Evolutionary conservation across 2,888 invertebrate genomes (phyloP), one percentile per base, ranked within the genome.

Genomic region (Bedellia somnulentella): DNA sequence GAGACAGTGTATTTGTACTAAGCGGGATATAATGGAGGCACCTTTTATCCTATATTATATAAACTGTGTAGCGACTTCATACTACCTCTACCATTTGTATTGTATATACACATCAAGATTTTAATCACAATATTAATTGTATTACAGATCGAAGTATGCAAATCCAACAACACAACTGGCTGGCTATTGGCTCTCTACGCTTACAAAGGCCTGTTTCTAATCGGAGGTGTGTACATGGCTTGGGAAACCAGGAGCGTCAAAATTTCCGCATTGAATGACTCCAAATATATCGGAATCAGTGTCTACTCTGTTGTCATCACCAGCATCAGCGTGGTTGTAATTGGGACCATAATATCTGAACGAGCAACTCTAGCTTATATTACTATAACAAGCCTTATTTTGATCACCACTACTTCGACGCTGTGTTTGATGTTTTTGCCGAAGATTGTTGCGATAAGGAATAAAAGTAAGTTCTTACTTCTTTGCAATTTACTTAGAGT

Each of bases 241-340:
- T 94, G 94, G 94, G 93, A 93, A 70, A 95, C 94, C 6, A 82
- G 91, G 30, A 86, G 89, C 57, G 92, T 95, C 14, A 93, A 93
- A 68, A 91, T 94, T 44, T 88, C 92, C 9, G 92, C 90, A 0
- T 68, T 95, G 15, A 94, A 94, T 64, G 94, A 95, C 66, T 93
- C 93, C 4, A 90, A 93, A 53, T 93, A 93, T 60, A 94, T 95
- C 42, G 94, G 91, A 8, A 87, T 94, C 57, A 93, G 91, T 44
- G 93, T 94, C 1, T 94, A 95, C 50, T 91, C 87, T 29, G 93
- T 93, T 1, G 92, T 94, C 29, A 89, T 94, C 38, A 89, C 89
- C 27, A 90, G 90, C 42, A 85, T 88, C 5, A 86, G 91, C 41
- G 90, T 93, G 6, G 92, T 93, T 4, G 88, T 91, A 4, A 77